A percentile compares a stretch with the other conserved stretches of the same genome.
phyloP scores from a whole-genome alignment of 1,140 invertebrate genomes.

The Cydia fagiglandana region DNA sequence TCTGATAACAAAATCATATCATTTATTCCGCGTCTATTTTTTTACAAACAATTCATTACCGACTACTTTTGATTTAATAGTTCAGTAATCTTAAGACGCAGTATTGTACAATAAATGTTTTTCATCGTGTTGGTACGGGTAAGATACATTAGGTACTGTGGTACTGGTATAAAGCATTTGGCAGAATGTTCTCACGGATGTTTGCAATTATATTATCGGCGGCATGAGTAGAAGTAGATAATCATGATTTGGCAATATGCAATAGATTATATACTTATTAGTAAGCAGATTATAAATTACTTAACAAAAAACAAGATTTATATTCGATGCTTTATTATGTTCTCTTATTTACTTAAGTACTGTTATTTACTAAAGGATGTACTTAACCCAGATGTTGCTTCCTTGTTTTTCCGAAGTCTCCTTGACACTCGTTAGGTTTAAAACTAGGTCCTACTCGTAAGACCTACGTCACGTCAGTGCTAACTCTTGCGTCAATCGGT shows the following conservation, averaged over 20 bases:
- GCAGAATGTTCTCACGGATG: constrained; percentile 14
- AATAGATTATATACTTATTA: background rate
- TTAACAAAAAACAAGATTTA: background rate
- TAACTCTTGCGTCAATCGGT: constrained; percentile 10
- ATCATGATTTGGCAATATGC: background rate
- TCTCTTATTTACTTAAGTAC: too few relatives aligned
- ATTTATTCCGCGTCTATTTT: background rate
- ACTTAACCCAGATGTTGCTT: background rate
- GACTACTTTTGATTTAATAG: background rate
- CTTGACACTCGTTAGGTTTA: background rate
- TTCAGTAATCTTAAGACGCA: background rate
- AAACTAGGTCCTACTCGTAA: background rate
- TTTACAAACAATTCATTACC: background rate
- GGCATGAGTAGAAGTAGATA: background rate
- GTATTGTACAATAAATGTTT: background rate
- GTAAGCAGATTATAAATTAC: background rate
- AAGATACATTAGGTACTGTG: background rate
- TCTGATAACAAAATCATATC: constrained; percentile 20
- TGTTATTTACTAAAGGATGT: background rate
- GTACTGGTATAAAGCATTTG: constrained; percentile 3
- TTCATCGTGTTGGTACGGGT: background rate
- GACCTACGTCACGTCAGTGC: background rate
- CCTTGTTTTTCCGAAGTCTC: background rate
- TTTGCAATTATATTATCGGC: background rate
- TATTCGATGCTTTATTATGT: too few relatives aligned